phyloP scores from a whole-genome alignment of 2,888 invertebrate species.

The Kuschelorhynchus macadamiae region DNA sequence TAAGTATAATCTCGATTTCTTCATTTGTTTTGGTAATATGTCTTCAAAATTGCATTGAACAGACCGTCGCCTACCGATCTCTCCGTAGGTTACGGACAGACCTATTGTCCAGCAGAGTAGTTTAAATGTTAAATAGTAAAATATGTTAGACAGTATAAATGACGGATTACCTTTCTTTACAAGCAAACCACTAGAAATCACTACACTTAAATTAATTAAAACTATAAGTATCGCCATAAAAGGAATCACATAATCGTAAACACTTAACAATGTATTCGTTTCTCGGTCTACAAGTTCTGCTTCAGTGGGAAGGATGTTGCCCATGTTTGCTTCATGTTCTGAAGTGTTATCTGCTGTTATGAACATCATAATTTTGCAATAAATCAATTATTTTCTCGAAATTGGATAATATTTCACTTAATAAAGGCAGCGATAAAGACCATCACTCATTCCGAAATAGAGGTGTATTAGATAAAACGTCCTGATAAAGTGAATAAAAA shows the following conservation, averaged over 20 bases:
- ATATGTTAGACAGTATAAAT: neutral
- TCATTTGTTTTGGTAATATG: no score
- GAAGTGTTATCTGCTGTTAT: slow-evolving; percentile 11
- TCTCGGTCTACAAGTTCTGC: slow-evolving; percentile 30
- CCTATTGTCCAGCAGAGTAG: no score
- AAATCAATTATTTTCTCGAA: slow-evolving; percentile 25
- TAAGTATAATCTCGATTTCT: no score
- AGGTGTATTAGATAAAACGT: slow-evolving; percentile 28
- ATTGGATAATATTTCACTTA: slow-evolving; percentile 39
- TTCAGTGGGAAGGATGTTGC: slow-evolving; percentile 30
- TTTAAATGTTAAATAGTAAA: no score
- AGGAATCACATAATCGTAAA: slow-evolving; percentile 73
- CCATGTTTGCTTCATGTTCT: slow-evolving; percentile 32
- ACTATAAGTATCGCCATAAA: slow-evolving; percentile 73
- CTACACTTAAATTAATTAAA: slow-evolving; percentile 74
- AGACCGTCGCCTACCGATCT: no score
- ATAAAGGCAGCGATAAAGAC: slow-evolving; percentile 32
- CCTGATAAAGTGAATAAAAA: slow-evolving; percentile 28
- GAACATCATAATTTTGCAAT: slow-evolving; percentile 35
- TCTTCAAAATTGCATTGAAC: no score
- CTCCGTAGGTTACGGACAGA: no score
- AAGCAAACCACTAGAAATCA: slow-evolving; percentile 77
- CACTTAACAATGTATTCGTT: slow-evolving; percentile 58
- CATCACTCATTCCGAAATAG: slow-evolving; percentile 36
- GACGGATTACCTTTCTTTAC: slow-evolving; percentile 72